Base-by-base conservation (phyloP, 2,888 invertebrate species). In the Eilema caniola region DNA sequence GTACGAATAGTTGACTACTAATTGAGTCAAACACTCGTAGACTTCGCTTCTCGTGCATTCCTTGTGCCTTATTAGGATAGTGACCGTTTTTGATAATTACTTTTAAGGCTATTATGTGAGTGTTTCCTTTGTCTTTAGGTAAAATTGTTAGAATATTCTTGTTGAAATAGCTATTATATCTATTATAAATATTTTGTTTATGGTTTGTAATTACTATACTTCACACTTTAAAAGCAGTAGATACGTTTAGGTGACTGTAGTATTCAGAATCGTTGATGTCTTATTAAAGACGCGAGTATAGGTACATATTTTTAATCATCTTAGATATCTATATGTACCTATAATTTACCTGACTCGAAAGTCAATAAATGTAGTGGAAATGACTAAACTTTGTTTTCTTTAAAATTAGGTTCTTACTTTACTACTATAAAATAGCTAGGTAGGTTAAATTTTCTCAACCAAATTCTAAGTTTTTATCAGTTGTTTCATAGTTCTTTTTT, bases 31-130 rank as follows among this genome's bases (percentile, higher is more conserved):
- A 72, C 70, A 80, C 80, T 83, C 82, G 80, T 74, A 74, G 66
- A 83, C 84, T 86, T 85, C 83, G 84, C 86, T 88, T 87, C 87
- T 89, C 81, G 90, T 91, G 95, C 95, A 95, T 95, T 95, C 95
- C 92, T 86, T 86, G 94, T 95, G 95, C 95, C 95, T 95, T 94
- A 92, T 85, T 84, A 81, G 72, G 70, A 75, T 71, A 75, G 62
- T 74, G 28, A 25, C 64, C 20, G 63, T 28, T 61, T 37, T 31
- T 28, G n/a, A 41, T 62, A 62, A 37, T 41, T 62, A 41, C 24
- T 25, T 24, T 41, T 62, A 41, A 62, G 16, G 24, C 25, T 41
- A 62, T 24, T 1, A 24, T 16, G 41, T 10, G 20, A n/a, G 12
- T 37, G 2, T 24, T 37, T 37, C 16, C 37, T 41, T 41, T 10